phyloP scores from a whole-genome alignment of 2,888 invertebrate species.

The Syritta pipiens region DNA sequence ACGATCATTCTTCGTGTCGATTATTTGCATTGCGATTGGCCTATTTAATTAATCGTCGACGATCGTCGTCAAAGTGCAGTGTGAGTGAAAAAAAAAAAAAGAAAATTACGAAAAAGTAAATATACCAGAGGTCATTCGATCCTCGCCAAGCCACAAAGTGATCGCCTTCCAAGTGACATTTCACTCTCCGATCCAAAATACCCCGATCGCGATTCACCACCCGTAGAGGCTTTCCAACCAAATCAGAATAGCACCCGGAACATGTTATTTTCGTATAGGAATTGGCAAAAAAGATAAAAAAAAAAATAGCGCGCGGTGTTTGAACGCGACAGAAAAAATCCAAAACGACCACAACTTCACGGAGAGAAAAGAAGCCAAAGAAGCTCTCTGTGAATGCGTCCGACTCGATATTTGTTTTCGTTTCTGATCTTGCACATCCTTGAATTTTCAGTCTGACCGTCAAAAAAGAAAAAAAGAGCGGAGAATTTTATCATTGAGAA shows the following conservation, averaged over 20 bases:
- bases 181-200: background rate
- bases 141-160: too few species aligned
- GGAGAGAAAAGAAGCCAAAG: slow-evolving; percentile 16
- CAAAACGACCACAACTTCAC: background rate
- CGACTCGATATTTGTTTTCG: too few species aligned
- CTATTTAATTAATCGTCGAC: slow-evolving; percentile 61
- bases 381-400: slow-evolving; percentile 37
- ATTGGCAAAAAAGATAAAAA: slow-evolving; percentile 40
- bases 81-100: background rate
- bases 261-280: slow-evolving; percentile 63
- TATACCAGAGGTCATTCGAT: too few species aligned
- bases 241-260: slow-evolving; percentile 65
- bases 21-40: slow-evolving; percentile 59
- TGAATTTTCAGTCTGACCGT: too few species aligned
- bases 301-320: slow-evolving; percentile 19
- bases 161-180: slow-evolving; percentile 25
- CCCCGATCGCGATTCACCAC: background rate
- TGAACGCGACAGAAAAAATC: slow-evolving; percentile 13
- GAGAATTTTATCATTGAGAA: too few species aligned
- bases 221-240: background rate
- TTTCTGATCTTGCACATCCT: too few species aligned
- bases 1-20: slow-evolving; percentile 40
- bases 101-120: background rate
- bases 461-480: too few species aligned
- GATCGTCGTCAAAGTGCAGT: background rate